phyloP scores from a whole-genome alignment of 1,140 invertebrate species.

The Aphidius gifuensis region DNA sequence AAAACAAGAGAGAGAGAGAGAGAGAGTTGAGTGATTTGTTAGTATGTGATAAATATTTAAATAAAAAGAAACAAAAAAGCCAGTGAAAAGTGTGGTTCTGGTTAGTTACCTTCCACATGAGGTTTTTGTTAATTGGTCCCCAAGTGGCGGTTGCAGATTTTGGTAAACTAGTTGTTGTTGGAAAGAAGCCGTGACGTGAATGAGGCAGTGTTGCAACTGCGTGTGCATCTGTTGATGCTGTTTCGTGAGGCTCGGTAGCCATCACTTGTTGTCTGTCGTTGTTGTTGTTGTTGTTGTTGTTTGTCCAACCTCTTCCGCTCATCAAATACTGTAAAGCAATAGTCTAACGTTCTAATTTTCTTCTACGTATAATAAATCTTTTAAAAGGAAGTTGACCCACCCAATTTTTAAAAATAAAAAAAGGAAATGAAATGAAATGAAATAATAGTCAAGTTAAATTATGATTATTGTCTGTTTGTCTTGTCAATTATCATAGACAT shows the following conservation, averaged over 20 bases:
- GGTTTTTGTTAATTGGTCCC: conserved; percentile 65
- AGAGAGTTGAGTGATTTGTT: conserved; percentile 13
- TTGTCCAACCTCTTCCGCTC: conserved; percentile 53
- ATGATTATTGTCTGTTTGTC: too few relatives aligned
- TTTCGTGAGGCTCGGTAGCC: conserved; percentile 44
- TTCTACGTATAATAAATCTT: conserved; percentile 4
- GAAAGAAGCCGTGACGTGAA: conserved; percentile 59
- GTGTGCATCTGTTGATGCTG: conserved; percentile 46
- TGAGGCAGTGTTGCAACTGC: conserved; percentile 58
- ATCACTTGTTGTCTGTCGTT: conserved; percentile 46
- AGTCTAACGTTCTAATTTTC: conserved; percentile 45
- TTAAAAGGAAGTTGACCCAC: neutral
- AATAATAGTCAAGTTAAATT: too few relatives aligned
- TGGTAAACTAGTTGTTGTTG: conserved; percentile 60
- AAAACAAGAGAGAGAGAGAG: neutral
- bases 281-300: conserved; percentile 39
- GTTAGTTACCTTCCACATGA: conserved; percentile 66
- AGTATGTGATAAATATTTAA: neutral
- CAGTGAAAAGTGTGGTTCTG: conserved; percentile 29
- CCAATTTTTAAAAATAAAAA: neutral
- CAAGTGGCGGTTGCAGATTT: conserved; percentile 64
- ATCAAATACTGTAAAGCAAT: conserved; percentile 54
- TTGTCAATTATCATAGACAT: too few relatives aligned
- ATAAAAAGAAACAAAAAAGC: conserved; percentile 16
- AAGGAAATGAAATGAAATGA: too few relatives aligned